A percentile compares a stretch with the other conserved stretches of the same genome.
These are phyloP conservation scores for Noctua fimbriata DNA, from an alignment of 2,888 invertebrate genomes.

Conservation along the genomic window DNA sequence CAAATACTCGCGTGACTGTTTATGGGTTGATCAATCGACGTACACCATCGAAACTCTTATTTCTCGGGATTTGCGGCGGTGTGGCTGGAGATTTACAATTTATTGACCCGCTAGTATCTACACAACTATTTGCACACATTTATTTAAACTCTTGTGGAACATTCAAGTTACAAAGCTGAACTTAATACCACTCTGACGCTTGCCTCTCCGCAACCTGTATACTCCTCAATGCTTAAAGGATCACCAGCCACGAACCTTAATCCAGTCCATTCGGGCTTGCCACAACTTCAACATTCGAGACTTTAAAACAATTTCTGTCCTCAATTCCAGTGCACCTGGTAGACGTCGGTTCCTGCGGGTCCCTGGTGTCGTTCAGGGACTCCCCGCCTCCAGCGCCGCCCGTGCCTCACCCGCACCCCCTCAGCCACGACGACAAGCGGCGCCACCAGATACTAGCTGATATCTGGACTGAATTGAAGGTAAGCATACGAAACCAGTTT, in stretches of 20 bases:
- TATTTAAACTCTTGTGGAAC: not conserved
- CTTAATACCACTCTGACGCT: not conserved
- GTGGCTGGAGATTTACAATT: not conserved
- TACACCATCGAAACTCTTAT: not conserved
- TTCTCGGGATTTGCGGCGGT: not conserved
- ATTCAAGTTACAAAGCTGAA: not conserved
- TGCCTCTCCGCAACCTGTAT: not conserved
- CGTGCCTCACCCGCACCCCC: constrained; percentile 87
- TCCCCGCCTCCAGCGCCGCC: constrained; percentile 86
- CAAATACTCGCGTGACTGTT: not conserved
- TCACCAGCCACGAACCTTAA: not conserved
- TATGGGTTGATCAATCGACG: not conserved
- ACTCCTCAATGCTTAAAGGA: not conserved
- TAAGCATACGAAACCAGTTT: constrained; percentile 57
- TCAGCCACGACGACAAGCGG: constrained; percentile 91
- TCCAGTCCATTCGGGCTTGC: not conserved
- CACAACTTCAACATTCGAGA: not conserved
- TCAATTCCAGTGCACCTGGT: constrained; percentile 83
- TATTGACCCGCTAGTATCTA: no score
- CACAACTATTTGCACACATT: no score
- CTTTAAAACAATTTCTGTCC: not conserved
- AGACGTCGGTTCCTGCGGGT: constrained; percentile 87
- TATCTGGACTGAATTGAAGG: constrained; percentile 92
- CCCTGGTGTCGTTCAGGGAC: constrained; percentile 87
- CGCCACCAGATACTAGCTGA: constrained; percentile 91